These are phyloP conservation scores for Syrista parreyssii DNA, from an alignment of 2,888 invertebrate species.

Conservation along the genomic window DNA sequence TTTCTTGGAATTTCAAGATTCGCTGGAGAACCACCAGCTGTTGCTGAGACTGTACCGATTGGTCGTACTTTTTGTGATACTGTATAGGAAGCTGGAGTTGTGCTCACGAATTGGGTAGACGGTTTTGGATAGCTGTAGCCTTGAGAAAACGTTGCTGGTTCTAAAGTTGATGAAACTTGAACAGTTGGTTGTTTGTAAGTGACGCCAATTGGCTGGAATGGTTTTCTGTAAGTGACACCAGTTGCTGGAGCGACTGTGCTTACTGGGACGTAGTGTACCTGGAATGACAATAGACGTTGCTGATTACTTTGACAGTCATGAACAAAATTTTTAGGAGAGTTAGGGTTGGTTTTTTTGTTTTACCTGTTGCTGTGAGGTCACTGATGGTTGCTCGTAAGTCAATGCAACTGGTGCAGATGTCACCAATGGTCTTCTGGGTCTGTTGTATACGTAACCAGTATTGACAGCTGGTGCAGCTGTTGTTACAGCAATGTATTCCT, in stretches of 20 bases:
- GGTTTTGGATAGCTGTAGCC: constrained; percentile 35
- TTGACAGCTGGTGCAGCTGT: constrained; percentile 31
- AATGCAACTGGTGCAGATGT: constrained; percentile 19
- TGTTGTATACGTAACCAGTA: constrained; percentile 25
- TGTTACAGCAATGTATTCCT: constrained; percentile 18
- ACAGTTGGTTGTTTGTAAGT: constrained; percentile 30
- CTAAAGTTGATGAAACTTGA: constrained; percentile 12
- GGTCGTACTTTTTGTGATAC: neutral
- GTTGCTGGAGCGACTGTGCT: constrained; percentile 37
- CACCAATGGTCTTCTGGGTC: constrained; percentile 23
- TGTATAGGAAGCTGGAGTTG: constrained; percentile 29
- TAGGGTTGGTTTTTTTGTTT: neutral
- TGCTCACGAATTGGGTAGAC: constrained; percentile 24
- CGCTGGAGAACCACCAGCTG: constrained; percentile 34
- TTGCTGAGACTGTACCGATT: neutral
- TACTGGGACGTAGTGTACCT: constrained; percentile 35
- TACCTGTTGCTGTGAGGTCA: constrained; percentile 24
- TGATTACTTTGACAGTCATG: neutral
- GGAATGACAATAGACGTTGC: neutral
- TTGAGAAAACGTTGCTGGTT: constrained; percentile 12
- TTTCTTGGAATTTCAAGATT: constrained; percentile 32
- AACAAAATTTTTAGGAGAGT: neutral
- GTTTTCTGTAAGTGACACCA: constrained; percentile 44
- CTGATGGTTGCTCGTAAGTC: constrained; percentile 23
- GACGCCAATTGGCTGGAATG: constrained; percentile 37